phyloP scores from a whole-genome alignment of 2,113 vertebrate genomes.

The Calonectris borealis region DNA sequence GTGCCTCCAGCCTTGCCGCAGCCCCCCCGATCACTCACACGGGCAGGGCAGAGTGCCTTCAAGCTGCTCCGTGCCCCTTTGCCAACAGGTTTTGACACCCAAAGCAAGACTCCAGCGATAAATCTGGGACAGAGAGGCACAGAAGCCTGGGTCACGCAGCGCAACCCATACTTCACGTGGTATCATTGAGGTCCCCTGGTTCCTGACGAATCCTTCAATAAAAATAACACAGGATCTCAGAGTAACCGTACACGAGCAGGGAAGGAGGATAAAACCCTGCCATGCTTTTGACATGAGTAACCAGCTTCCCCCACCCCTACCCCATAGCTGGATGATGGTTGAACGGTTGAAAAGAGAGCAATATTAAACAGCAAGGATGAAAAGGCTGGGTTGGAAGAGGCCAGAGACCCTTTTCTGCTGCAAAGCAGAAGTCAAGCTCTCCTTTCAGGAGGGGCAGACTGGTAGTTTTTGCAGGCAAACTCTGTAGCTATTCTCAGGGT shows the following conservation, averaged over 20 bases:
- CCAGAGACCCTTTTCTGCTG: background rate
- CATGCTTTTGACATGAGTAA: background rate
- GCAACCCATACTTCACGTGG: background rate
- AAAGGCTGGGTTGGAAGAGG: background rate
- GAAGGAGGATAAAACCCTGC: background rate
- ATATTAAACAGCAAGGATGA: background rate
- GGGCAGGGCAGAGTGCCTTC: background rate
- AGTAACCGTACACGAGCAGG: background rate
- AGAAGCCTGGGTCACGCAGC: background rate
- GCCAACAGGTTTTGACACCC: background rate
- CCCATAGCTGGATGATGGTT: background rate
- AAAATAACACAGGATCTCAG: background rate
- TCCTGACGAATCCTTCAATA: background rate
- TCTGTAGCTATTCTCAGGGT: too few species aligned
- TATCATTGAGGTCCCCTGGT: too few species aligned
- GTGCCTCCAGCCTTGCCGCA: background rate
- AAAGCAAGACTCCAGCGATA: background rate
- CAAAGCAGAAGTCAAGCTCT: background rate
- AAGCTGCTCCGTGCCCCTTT: background rate
- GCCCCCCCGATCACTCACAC: rapidly evolving
- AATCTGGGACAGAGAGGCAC: background rate
- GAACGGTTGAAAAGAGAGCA: background rate
- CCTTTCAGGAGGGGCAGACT: background rate
- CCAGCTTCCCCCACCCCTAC: background rate
- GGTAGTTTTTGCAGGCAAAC: background rate